Evolutionary conservation across 2,797 vertebrate genomes (phyloP), one percentile per base, ranked within the genome.

Genomic region (Poeciliopsis presidionis): DNA sequence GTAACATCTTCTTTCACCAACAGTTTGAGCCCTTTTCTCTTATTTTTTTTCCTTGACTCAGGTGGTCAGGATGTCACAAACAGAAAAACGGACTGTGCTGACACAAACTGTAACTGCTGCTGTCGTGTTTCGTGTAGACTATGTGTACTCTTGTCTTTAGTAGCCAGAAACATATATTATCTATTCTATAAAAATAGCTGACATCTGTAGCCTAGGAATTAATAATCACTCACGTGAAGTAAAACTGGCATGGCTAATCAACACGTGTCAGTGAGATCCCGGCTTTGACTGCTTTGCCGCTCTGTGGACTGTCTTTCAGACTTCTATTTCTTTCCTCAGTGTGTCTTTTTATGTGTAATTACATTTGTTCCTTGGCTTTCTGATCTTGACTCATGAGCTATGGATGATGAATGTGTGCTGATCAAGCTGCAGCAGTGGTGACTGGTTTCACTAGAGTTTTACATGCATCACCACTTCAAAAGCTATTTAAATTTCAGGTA

Each of bases 231-330:
- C 87, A 89, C 88, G 89, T 92, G 85, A 91, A 89, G 87, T 93
- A 93, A 92, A 95, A 88, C 89, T 90, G 95, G 94, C 95, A 96
- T 95, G 93, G 93, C 91, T 94, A 93, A 92, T 93, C 92, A 93
- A 94, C 90, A 89, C 90, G 88, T 83, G 89, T 91, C 92, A 89
- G 90, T 87, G 90, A 83, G 85, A 90, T 91, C 87, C 84, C 76
- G 84, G 88, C 90, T 89, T 87, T 83, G 81, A 92, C 88, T 89
- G 92, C 88, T 91, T 92, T 85, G 88, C 91, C 72, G 74, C 88
- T 91, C 55, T 83, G 84, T 85, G 84, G 84, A 88, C 85, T 80
- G 75, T 77, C 75, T 82, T 76, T 79, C 80, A 84, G 80, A 79
- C 80, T 91, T 90, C 2, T 69, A 77, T 70, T 87, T 55, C 84